These are phyloP conservation scores for Neogale vison DNA, from an alignment of 2,113 vertebrate genomes.

Conservation along the genomic window DNA sequence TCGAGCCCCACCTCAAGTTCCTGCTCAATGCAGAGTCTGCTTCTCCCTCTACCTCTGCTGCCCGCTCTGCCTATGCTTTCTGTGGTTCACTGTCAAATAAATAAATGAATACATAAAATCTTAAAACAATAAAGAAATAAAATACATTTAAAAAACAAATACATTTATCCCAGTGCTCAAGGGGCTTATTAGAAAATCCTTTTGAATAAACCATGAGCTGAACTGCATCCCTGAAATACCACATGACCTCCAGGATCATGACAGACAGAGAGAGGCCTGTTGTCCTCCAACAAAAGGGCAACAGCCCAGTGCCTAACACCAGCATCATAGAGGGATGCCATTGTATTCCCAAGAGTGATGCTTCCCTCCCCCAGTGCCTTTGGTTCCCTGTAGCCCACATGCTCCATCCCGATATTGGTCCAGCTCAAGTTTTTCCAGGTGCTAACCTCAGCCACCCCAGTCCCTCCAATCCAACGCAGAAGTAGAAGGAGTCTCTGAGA, in stretches of 20 bases:
- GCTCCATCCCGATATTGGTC: not conserved
- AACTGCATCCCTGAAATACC: not conserved
- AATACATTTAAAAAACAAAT: constrained; percentile 31
- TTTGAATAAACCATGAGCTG: not conserved
- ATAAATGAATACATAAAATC: too few species aligned
- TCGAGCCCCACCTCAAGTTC: too few species aligned
- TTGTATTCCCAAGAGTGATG: not conserved
- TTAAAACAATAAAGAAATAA: not conserved
- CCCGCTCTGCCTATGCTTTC: too few species aligned
- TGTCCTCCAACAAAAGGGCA: not conserved
- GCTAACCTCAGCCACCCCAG: too few species aligned
- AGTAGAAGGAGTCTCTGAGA: not conserved
- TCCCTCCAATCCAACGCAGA: not conserved
- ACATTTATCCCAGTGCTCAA: not conserved
- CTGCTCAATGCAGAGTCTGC: too few species aligned
- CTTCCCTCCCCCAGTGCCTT: rapidly evolving
- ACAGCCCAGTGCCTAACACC: not conserved
- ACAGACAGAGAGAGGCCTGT: not conserved
- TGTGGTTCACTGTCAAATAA: too few species aligned
- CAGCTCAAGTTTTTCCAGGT: not conserved
- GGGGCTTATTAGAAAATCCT: not conserved
- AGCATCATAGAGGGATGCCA: not conserved
- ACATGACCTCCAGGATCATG: not conserved
- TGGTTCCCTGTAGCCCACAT: not conserved
- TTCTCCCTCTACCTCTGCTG: too few species aligned